A percentile compares a stretch with the other conserved stretches of the same genome.
Conservation (phyloP, 2,888 invertebrate genomes). For the Ditylenchus weischeri region DNA sequence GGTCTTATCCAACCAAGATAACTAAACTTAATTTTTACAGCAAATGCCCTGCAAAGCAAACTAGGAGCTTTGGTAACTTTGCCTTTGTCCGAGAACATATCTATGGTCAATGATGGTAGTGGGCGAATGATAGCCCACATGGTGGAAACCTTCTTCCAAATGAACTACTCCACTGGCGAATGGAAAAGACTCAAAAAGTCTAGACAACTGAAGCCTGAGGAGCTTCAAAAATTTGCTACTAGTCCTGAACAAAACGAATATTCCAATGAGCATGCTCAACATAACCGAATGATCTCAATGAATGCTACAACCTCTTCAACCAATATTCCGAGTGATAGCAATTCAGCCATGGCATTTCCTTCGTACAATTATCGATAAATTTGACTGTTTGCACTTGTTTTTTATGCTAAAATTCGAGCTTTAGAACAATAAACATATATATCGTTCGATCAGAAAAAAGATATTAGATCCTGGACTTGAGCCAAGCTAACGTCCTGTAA, state of each 20-base stretch:
- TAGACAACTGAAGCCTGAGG: neutral
- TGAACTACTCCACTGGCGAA: conserved; percentile 25
- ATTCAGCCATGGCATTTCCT: conserved; percentile 1
- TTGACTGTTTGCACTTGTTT: conserved; percentile 7
- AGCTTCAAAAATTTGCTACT: conserved; percentile 9
- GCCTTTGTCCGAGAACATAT: conserved; percentile 22
- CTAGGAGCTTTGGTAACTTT: conserved; percentile 20
- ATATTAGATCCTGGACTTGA: too few species aligned
- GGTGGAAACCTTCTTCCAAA: conserved; percentile 26
- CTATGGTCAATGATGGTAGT: conserved; percentile 1
- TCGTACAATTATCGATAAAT: neutral
- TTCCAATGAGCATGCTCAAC: neutral
- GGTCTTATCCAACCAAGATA: too few species aligned
- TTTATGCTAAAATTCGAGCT: neutral
- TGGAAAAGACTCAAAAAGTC: too few species aligned
- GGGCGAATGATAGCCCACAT: neutral
- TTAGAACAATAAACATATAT: neutral
- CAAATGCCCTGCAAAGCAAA: conserved; percentile 13
- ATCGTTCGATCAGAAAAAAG: too few species aligned
- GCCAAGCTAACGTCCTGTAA: too few species aligned
- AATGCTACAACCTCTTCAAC: neutral
- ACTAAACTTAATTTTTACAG: too few species aligned
- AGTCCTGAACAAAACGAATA: conserved; percentile 6
- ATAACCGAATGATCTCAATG: conserved; percentile 7
- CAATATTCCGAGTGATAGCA: conserved; percentile 2